Evolutionary conservation across 1,140 invertebrate species (phyloP).

Genomic region (Zaprionus nigranus): DNA sequence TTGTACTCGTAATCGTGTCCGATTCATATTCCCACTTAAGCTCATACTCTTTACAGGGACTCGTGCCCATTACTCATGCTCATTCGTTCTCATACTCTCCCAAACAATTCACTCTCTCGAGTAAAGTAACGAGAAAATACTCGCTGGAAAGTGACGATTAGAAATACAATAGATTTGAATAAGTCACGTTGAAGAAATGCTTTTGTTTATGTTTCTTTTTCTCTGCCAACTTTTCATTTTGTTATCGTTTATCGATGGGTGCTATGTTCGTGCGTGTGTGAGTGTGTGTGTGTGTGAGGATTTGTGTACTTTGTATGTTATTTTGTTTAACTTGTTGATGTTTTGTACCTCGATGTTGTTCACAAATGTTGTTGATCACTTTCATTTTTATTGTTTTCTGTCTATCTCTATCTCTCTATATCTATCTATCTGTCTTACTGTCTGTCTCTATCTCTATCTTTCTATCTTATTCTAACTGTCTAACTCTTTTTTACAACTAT

Average conservation of each 20-base stretch:
- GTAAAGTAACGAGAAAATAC: neutral
- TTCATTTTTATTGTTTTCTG: conserved; percentile 52
- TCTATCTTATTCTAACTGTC: conserved; percentile 50
- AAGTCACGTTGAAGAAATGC: neutral
- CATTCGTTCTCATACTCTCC: neutral
- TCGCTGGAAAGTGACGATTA: neutral
- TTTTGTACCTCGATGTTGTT: conserved; percentile 65
- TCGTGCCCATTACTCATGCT: neutral
- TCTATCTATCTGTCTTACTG: conserved; percentile 35
- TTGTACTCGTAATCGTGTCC: neutral
- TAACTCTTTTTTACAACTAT: conserved; percentile 55
- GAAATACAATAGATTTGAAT: too few species aligned
- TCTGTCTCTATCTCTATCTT: conserved; percentile 48
- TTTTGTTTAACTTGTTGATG: conserved; percentile 57
- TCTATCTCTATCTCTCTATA: conserved; percentile 37
- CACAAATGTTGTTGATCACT: conserved; percentile 48
- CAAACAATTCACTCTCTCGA: neutral
- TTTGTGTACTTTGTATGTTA: conserved; percentile 38
- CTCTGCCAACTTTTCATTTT: conserved; percentile 1
- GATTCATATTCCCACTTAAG: neutral
- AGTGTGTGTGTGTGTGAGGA: conserved; percentile 16
- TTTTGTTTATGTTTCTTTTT: conserved; percentile 7
- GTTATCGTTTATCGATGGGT: conserved; percentile 16
- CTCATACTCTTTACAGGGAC: neutral
- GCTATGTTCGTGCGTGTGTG: conserved; percentile 2